A percentile compares a stretch with the other conserved stretches of the same genome.
Conservation (phyloP, 2,888 invertebrate genomes). For the Nipponacmea schrenckii region DNA sequence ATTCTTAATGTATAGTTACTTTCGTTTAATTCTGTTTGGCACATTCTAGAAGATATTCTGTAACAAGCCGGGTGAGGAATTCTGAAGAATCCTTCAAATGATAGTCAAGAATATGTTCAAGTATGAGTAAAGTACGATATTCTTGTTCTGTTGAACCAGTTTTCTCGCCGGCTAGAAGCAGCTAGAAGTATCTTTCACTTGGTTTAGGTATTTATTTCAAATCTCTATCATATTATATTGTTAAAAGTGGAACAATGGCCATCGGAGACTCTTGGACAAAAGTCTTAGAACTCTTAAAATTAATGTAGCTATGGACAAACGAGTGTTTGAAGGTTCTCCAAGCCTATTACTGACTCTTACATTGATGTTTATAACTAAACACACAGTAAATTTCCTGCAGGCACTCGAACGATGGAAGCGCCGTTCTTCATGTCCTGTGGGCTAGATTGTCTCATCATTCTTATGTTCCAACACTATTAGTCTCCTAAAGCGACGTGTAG, state of each 20-base stretch:
- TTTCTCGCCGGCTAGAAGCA: neutral
- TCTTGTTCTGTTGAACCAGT: neutral
- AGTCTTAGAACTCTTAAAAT: slow-evolving; percentile 21
- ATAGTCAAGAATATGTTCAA: no score
- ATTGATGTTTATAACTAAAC: slow-evolving; percentile 20
- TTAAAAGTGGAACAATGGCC: slow-evolving; percentile 7
- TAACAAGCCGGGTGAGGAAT: no score
- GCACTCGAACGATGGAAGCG: slow-evolving; percentile 6
- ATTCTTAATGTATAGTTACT: no score
- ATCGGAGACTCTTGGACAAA: slow-evolving; percentile 10
- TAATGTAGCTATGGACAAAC: slow-evolving; percentile 16
- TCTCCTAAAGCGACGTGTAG: slow-evolving; percentile 26
- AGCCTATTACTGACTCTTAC: slow-evolving; percentile 7
- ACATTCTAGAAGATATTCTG: no score
- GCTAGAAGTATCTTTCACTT: slow-evolving; percentile 13
- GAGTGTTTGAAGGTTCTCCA: slow-evolving; percentile 2
- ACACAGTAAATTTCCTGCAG: slow-evolving; percentile 14
- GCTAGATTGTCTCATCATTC: neutral
- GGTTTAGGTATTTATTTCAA: slow-evolving; percentile 21
- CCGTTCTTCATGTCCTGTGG: slow-evolving; percentile 7
- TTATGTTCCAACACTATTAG: slow-evolving; percentile 19
- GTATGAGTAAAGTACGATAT: no score
- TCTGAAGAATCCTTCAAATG: no score
- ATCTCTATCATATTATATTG: slow-evolving; percentile 9
- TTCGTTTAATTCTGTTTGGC: no score